Base-by-base conservation (phyloP, 2,113 vertebrate species). In the Scortum barcoo region DNA sequence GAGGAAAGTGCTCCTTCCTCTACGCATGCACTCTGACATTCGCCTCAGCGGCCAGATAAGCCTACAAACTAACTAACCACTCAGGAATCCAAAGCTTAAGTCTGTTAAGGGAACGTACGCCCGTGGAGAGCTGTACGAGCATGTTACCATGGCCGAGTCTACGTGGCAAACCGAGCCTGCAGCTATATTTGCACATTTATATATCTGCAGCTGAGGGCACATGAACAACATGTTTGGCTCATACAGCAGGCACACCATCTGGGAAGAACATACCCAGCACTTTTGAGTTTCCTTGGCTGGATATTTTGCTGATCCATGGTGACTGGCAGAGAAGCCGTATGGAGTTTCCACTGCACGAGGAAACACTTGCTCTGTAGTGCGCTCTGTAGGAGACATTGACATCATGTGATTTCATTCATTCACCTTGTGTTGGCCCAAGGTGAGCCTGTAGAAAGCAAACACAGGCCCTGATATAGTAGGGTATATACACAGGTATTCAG, bases 21-120 rank as follows among this genome's bases (percentile, higher is more conserved):
- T 50, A 56, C 53, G 77, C 79, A 54, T 66, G 58, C 85, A 76
- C 78, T 72, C 80, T 61, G 75, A 76, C 70, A 73, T 68, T 72
- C 84, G 80, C 82, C 76, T 91, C 81, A 78, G 73, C 28, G 7
- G 78, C 58, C 86, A 87, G 92, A 94, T 93, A 91, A 92, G 81
- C 76, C 76, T 68, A 38, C 46, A 67, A 62, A 87, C 85, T 76
- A 74, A 88, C 83, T 85, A 91, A 89, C 86, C 81, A 74, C 89
- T 91, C 78, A 89, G 86, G 89, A 93, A 93, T 91, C 79, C 77
- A 71, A 66, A 89, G 85, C 87, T 87, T 79, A 85, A 71, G 85
- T 77, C 71, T 80, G 80, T 87, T 77, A 78, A 76, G 61, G 68
- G 83, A 78, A 85, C 44, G 24, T 63, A 61, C 33, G 30, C 63